These are phyloP conservation scores for Ranitomeya imitator DNA, from an alignment of 2,113 vertebrate species.

Conservation along the genomic window DNA sequence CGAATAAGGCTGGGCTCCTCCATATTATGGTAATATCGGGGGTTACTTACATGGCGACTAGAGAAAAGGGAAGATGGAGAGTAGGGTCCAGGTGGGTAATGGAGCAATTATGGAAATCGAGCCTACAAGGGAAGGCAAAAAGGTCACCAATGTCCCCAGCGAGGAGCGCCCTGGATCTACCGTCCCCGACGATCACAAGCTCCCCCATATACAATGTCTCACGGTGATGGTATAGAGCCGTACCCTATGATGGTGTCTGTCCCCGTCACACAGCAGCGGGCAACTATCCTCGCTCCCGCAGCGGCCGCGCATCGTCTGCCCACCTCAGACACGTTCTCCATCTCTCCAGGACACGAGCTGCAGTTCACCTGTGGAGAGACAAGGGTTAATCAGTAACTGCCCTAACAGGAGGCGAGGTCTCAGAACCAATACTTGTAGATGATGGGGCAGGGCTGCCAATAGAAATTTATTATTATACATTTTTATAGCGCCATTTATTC, in stretches of 20 bases:
- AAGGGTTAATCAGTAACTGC: background rate
- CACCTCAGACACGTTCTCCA: background rate
- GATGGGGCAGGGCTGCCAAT: too few relatives aligned
- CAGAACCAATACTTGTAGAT: too few relatives aligned
- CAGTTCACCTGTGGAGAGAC: background rate
- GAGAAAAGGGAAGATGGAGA: background rate
- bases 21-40: too few relatives aligned
- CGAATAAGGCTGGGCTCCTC: too few relatives aligned
- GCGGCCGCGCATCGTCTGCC: background rate
- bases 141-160: background rate
- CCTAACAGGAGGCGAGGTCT: too few relatives aligned
- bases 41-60: conserved; percentile 23
- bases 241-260: conserved; percentile 9
- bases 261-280: conserved; percentile 32
- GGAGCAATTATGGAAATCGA: conserved; percentile 44
- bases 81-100: conserved; percentile 7
- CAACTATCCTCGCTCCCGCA: background rate
- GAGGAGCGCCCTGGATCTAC: background rate
- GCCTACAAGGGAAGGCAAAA: background rate
- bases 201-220: background rate
- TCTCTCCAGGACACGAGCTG: background rate
- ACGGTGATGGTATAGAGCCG: background rate
- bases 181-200: background rate
- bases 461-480: too few relatives aligned
- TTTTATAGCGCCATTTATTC: too few relatives aligned